These are phyloP conservation scores for Sterna hirundo DNA, from an alignment of 2,113 vertebrate genomes.

Conservation along the genomic window DNA sequence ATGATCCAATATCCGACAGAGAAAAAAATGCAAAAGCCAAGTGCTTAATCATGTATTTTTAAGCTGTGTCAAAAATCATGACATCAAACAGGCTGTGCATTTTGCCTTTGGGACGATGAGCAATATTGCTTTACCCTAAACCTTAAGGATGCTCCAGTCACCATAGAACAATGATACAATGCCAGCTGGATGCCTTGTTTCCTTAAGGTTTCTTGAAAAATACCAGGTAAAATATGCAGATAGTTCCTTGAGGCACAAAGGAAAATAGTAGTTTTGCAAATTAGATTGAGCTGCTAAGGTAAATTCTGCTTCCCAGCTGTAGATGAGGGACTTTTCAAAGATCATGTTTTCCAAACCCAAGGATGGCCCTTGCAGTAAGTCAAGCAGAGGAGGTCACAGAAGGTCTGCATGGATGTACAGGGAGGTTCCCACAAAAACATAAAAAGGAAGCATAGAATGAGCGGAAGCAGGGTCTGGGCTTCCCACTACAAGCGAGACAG, in stretches of 20 bases:
- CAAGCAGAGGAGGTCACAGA: neutral
- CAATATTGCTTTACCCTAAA: neutral
- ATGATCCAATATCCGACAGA: neutral
- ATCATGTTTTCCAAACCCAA: neutral
- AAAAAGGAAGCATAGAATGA: fast-evolving
- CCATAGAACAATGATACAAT: neutral
- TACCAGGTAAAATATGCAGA: neutral
- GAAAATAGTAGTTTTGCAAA: neutral
- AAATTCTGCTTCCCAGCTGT: neutral
- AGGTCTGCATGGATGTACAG: neutral
- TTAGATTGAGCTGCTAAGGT: neutral
- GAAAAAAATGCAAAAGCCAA: neutral
- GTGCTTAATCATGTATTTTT: neutral
- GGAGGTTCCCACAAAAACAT: neutral
- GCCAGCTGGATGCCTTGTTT: neutral
- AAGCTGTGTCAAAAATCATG: neutral
- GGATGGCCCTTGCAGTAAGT: neutral
- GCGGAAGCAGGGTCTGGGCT: neutral
- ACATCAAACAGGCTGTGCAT: neutral
- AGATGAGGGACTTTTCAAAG: neutral
- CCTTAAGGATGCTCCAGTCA: neutral
- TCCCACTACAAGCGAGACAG: neutral
- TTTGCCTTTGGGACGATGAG: neutral
- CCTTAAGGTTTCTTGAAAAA: neutral
- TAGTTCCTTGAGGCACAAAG: neutral